Conservation (phyloP, 2,888 invertebrate genomes). For the Agelastica alni region DNA sequence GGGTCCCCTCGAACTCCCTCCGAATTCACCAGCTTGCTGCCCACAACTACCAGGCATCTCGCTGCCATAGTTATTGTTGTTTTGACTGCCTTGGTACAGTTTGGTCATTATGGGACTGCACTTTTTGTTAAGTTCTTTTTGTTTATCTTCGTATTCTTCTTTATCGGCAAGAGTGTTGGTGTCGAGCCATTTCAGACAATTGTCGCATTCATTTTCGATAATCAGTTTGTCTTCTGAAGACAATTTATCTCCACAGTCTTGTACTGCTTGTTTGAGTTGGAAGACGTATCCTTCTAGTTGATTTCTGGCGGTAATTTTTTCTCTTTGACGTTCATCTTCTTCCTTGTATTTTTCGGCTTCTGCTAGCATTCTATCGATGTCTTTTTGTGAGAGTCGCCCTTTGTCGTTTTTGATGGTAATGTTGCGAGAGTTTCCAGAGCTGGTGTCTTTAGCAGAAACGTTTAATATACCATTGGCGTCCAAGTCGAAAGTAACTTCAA, state of each 20-base stretch:
- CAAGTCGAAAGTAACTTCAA: constrained; percentile 73
- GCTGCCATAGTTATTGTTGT: constrained; percentile 28
- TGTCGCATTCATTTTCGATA: constrained; percentile 60
- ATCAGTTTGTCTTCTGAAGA: constrained; percentile 58
- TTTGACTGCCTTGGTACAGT: constrained; percentile 48
- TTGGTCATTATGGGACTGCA: constrained; percentile 67
- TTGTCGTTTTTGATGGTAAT: constrained; percentile 84
- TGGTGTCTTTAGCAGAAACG: constrained; percentile 63
- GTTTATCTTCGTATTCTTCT: constrained; percentile 67
- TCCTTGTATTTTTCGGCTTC: constrained; percentile 76
- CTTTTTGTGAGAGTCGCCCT: constrained; percentile 77
- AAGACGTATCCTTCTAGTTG: constrained; percentile 73
- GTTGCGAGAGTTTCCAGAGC: constrained; percentile 70
- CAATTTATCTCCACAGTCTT: constrained; percentile 67
- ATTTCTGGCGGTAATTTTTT: constrained; percentile 71
- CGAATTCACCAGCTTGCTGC: constrained; percentile 23
- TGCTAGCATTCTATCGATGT: constrained; percentile 78
- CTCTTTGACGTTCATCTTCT: constrained; percentile 71
- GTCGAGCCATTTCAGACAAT: constrained; percentile 69
- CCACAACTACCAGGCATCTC: constrained; percentile 36
- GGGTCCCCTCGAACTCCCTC: constrained; percentile 18
- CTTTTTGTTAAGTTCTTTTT: constrained; percentile 58
- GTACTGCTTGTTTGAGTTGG: constrained; percentile 69
- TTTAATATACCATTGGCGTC: constrained; percentile 74
- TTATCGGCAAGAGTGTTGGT: constrained; percentile 68